Base-by-base conservation (phyloP, 2,113 vertebrate genomes). In the Peucedramus taeniatus region DNA sequence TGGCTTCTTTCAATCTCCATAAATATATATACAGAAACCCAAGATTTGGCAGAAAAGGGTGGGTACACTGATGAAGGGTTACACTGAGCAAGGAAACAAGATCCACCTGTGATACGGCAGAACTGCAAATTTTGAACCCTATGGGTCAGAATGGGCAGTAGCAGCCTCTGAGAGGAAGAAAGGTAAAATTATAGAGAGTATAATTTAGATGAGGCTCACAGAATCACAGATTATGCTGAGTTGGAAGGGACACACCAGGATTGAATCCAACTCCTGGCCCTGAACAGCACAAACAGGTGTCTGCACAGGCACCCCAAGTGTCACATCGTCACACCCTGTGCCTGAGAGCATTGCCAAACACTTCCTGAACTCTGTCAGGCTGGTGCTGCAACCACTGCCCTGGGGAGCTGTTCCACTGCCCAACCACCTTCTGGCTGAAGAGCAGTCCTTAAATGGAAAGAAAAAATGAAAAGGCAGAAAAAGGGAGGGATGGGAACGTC, bases 201-300 rank as follows among this genome's bases (percentile, higher is more conserved):
- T 30, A 3, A 31, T 33, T 82, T 22, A 64, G 26, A 39, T 2
- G 1, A 75, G 6, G 6, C 11, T 37, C 44, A 31, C 31, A 68
- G 27, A 77, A 37, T 42, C 51, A 11, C 20, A 50, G 16, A 31
- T 14, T 21, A 11, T 24, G 13, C 28, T 45, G 63, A 69, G 5
- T 4, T 37, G 27, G 45, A 69, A 45, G 27, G 21, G 14, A 33
- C 0, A 0, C 11, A 18, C 3, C 3, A 37, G 26, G 35, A 51
- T 6, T 0, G 4, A 57, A 31, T 42, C 11, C 61, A 31, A 0
- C 21, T 50, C 26, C 26, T 42, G 35, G 21, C 35, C 16, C 31
- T 35, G 31, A 13, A 42, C 61, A 44, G 21, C 7, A 35, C 35
- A 6, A 4, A 35, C 35, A 6, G 3, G 30, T n/a, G 59, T 14